phyloP scores from a whole-genome alignment of 2,797 vertebrate genomes.

The Notamacropus eugenii region DNA sequence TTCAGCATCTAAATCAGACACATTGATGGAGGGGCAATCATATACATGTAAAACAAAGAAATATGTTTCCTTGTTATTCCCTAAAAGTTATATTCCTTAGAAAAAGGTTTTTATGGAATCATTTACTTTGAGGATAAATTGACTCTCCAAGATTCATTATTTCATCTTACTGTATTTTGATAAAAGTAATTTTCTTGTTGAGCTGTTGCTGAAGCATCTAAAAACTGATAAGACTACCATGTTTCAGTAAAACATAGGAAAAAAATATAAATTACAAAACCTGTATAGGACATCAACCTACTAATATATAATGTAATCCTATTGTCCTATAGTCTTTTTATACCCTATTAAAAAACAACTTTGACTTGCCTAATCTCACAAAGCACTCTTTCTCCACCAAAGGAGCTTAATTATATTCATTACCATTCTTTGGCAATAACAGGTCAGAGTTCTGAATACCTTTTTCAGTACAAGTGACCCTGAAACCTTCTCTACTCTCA shows the following conservation, averaged over 20 bases:
- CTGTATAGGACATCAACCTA: slow-evolving; percentile 14
- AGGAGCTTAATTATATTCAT: neutral
- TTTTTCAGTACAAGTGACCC: slow-evolving; percentile 40
- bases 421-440: slow-evolving; percentile 24
- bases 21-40: neutral
- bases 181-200: neutral
- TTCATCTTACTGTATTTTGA: slow-evolving; percentile 7
- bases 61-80: neutral
- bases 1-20: neutral
- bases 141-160: neutral
- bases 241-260: neutral
- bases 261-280: slow-evolving; percentile 29
- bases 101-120: neutral
- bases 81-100: slow-evolving; percentile 34
- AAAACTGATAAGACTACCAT: neutral
- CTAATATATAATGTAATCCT: slow-evolving; percentile 54
- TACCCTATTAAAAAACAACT: slow-evolving; percentile 38
- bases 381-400: neutral
- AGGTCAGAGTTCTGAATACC: neutral
- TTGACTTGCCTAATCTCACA: slow-evolving; percentile 10
- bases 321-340: slow-evolving; percentile 26
- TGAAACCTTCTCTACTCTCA: slow-evolving; percentile 57
- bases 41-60: neutral
- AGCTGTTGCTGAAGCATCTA: slow-evolving; percentile 11
- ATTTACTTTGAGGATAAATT: slow-evolving; percentile 1